phyloP scores from a whole-genome alignment of 1,140 invertebrate species.

The Drosophila kurseongensis region DNA sequence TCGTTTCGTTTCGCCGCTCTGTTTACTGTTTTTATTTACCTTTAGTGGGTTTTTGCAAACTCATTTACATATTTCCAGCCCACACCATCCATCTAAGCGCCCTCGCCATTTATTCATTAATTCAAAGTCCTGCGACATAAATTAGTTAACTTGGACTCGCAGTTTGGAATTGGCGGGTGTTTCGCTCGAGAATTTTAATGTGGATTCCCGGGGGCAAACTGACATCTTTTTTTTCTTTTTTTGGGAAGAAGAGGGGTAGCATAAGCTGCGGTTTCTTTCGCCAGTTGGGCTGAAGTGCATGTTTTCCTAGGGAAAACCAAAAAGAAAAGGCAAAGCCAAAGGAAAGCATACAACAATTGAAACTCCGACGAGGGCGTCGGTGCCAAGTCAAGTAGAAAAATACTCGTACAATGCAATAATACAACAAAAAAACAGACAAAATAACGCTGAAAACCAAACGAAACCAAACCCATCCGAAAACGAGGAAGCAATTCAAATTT shows the following conservation, averaged over 20 bases:
- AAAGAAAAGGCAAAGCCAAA: conserved; percentile 21
- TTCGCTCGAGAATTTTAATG: conserved; percentile 75
- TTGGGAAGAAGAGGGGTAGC: conserved; percentile 19
- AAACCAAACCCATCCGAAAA: conserved; percentile 34
- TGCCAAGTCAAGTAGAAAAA: conserved; percentile 83
- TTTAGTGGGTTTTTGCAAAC: conserved; percentile 47
- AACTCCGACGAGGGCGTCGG: conserved; percentile 42
- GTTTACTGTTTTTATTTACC: conserved; percentile 53
- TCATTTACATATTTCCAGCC: conserved; percentile 75
- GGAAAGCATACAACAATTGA: conserved; percentile 43
- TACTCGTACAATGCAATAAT: conserved; percentile 80
- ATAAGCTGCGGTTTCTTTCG: conserved; percentile 76
- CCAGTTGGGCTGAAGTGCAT: conserved; percentile 64
- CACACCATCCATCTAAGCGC: conserved; percentile 73
- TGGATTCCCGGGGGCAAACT: conserved; percentile 40
- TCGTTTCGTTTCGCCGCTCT: conserved; percentile 39
- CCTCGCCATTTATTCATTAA: conserved; percentile 82
- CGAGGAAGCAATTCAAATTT: neutral
- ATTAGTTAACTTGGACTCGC: conserved; percentile 78
- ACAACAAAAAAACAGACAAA: conserved; percentile 48
- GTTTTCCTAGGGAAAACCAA: conserved; percentile 38
- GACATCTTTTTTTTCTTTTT: conserved; percentile 26
- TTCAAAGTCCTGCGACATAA: conserved; percentile 82
- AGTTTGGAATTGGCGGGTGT: conserved; percentile 44
- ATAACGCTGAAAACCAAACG: conserved; percentile 43